Evolutionary conservation across 92 coral and sea anemone genomes (phyloP).

Genomic region (Heteractis magnifica): DNA sequence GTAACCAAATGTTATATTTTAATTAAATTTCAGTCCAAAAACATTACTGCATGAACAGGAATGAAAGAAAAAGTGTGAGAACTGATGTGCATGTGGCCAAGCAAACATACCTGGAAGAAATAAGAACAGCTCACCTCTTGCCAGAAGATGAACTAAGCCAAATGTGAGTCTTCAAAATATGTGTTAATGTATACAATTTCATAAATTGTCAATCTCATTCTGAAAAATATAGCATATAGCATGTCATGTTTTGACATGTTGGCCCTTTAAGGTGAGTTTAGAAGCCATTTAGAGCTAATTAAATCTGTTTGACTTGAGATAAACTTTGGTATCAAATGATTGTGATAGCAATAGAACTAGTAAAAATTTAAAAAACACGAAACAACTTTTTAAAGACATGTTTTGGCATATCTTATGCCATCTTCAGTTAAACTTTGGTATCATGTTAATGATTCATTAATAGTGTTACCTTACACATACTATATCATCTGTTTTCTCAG

Average conservation of each 20-base stretch:
- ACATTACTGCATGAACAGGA: conserved; percentile 77
- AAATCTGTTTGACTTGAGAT: neutral
- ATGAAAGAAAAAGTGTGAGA: conserved; percentile 77
- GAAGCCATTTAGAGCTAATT: neutral
- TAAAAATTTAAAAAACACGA: too few species aligned
- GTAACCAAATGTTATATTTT: neutral
- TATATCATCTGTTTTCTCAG: neutral
- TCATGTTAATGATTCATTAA: neutral
- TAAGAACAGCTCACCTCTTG: conserved; percentile 76
- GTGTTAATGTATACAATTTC: neutral
- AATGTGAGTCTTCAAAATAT: conserved; percentile 50
- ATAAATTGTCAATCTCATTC: too few species aligned
- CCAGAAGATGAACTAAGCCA: conserved; percentile 64
- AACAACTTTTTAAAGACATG: too few species aligned
- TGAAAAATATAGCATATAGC: too few species aligned
- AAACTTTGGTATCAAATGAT: neutral
- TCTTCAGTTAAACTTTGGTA: too few species aligned
- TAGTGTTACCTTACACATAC: neutral
- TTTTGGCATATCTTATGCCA: too few species aligned
- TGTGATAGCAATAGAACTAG: too few species aligned
- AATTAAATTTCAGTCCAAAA: conserved; percentile 54
- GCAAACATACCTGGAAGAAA: conserved; percentile 91
- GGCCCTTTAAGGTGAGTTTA: neutral
- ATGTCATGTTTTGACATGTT: neutral
- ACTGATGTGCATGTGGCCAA: conserved; percentile 86